Evolutionary conservation across 2,797 vertebrate species (phyloP), one percentile per base, ranked within the genome.

Genomic region (Hydrocynus forskahlii): DNA sequence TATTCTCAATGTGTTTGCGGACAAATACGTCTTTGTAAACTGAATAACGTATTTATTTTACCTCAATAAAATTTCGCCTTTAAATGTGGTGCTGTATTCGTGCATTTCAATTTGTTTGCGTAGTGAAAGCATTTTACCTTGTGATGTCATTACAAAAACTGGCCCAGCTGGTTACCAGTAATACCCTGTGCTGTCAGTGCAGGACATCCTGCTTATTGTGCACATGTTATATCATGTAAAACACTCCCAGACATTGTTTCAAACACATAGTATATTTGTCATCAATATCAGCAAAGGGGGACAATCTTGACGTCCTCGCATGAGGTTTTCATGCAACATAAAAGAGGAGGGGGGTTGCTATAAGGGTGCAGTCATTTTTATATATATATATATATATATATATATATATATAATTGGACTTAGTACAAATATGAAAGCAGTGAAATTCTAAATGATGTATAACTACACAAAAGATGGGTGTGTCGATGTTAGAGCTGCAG

Each of bases 291-390:
- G 87, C 90, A 88, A 88, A 92, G 89, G 85, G 72, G 87, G 92
- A 92, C 90, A 92, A 92, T 90, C 89, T 90, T 91, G 89, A 89
- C 90, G 88, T 91, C 90, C 92, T 93, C 89, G 72, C 14, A 13
- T 76, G 89, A 94, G 89, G 89, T 92, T 92, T 92, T 94, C 95
- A 95, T 95, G 94, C 93, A 94, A 95, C 93, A 93, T 90, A 94
- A 93, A 92, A 91, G 75, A 79, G 84, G 86, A 83, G 75, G 84
- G 74, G 74, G 81, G 81, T 81, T 83, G 80, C 68, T 72, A 64
- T 79, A 75, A 84, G 79, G 76, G 43, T 78, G 75, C 7, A 73
- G 86, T 88, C 77, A 86, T 90, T 71, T 82, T 85, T 90, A 80
- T 78, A 83, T 81, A 86, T 90, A 78, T 80, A 82, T 90, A 70